Base-by-base conservation (phyloP, 2,113 vertebrate genomes). In the Silurus glanis region DNA sequence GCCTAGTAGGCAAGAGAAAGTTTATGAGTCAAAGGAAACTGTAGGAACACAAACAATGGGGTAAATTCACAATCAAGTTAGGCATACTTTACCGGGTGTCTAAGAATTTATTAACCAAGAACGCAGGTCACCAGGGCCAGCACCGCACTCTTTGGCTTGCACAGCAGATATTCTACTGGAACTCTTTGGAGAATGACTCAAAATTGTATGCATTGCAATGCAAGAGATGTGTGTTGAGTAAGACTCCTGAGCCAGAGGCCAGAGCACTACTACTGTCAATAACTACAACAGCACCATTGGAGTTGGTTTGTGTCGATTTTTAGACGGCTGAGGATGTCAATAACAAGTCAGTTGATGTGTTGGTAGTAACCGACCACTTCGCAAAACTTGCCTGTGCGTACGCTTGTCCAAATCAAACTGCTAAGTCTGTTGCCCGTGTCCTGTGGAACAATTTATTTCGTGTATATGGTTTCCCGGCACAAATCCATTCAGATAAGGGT, bases 251-350 rank as follows among this genome's bases (percentile, higher is more conserved):
- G 25, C 79, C 79, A 16, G 67, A 78, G 25, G 69, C 79, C 9
- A 67, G 87, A 58, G 82, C 87, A 14, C 89, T 82, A 7, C 85
- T 90, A 5, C 53, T 87, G 13, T 87, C 82, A 4, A 78, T 89
- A 12, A 49, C 47, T 4, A 89, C 80, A 23, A 76, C 69, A 17
- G 62, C 71, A 16, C 83, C 84, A 5, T 56, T 87, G 13, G 87
- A 90, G 76, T 71, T 85, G 62, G 85, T 89, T 6, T 87, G 69
- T 51, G 53, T 85, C 37, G 79, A 89, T 14, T 88, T 87, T n/a
- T 83, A 83, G 86, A 61, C 74, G 6, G 79, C 79, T 3, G 83
- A 88, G 25, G 58, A 81, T n/a, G 17, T 23, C 0, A 85, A 82
- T 49, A 59, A 83, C 13, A 80, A 45, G n/a, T 67, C 14, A 14